Evolutionary conservation across 1,140 invertebrate species (phyloP), one percentile per base, ranked within the genome.

Genomic region (Conus ventricosus): DNA sequence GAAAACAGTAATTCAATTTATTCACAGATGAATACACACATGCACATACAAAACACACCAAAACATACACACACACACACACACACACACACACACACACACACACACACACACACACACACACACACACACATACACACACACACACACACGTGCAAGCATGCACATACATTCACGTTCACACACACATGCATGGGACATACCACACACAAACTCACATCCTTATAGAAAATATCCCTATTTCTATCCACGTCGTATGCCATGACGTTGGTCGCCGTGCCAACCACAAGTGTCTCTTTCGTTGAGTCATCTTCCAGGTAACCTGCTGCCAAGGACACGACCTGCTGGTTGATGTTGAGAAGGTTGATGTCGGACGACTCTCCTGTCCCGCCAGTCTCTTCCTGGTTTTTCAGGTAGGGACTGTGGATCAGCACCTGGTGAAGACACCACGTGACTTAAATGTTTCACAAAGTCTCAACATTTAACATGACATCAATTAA

Each of bases 201-300:
- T 3, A 3, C 39, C 3, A 39, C 39, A 39, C 39, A 39, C 4
- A 54, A 76, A 91, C 94, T 93, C 95, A 97, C 97, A 95, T 99
- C 98, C 96, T 97, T 98, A 93, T 98, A 98, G 95, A 99, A 99
- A 4, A 98, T 93, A 95, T 99, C 98, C 25, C 96, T 96, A 95
- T 99, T 99, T 89, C 98, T 98, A 92, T 98, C 97, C 23, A 99
- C 97, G 95, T 99, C 97, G 95, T 98, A 99, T 1, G 97, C 98
- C 88, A 99, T 95, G n/a, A 99, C 95, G 94, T 98, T 98, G 0
- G 97, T 97, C 25, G 97, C 96, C 51, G 98, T 98, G 67, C 98
- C 98, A 67, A 98, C 97, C 80, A 98, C 95, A 10, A 99, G 95
- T 90, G 97, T 96, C 93, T 99, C 98, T 89, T 97, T 96, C 54